Conservation (phyloP, 2,113 vertebrate genomes). For the Dendropsophus ebraccatus region DNA sequence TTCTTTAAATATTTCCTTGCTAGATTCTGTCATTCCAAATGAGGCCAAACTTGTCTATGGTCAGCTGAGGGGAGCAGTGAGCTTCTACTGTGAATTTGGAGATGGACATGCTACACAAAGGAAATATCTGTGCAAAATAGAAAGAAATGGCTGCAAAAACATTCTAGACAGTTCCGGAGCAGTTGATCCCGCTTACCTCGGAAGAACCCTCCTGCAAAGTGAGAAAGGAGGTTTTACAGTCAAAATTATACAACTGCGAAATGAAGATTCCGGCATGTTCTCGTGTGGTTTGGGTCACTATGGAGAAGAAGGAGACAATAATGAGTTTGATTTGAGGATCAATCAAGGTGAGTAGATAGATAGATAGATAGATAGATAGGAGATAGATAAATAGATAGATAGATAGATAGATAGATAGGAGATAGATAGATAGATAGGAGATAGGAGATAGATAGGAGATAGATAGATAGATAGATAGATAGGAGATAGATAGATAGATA, state of each 20-base stretch:
- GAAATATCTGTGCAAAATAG: constrained; percentile 70
- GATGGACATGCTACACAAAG: accelerated
- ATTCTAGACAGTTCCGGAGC: constrained; percentile 34
- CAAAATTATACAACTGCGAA: constrained; percentile 65
- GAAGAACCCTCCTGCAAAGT: constrained; percentile 63
- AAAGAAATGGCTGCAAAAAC: background rate
- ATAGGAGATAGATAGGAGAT: too few species aligned
- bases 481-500: too few species aligned
- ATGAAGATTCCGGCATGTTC: constrained; percentile 68
- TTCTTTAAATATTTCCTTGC: background rate
- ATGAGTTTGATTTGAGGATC: constrained; percentile 68
- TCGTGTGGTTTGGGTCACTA: constrained; percentile 59
- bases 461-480: too few species aligned
- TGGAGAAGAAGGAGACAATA: accelerated
- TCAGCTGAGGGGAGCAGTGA: constrained; percentile 60
- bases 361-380: too few species aligned
- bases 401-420: too few species aligned
- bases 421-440: too few species aligned
- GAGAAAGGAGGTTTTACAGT: constrained; percentile 52
- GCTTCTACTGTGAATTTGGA: constrained; percentile 61
- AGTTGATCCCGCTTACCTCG: accelerated
- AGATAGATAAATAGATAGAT: too few species aligned
- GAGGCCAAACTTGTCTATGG: constrained; percentile 69
- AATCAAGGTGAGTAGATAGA: constrained; percentile 76
- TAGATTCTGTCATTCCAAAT: constrained; percentile 43